Percentiles rank a stretch among this genome's conserved stretches.
These are phyloP conservation scores for Scaeva pyrastri DNA, from an alignment of 2,888 invertebrate genomes.

Conservation along the genomic window DNA sequence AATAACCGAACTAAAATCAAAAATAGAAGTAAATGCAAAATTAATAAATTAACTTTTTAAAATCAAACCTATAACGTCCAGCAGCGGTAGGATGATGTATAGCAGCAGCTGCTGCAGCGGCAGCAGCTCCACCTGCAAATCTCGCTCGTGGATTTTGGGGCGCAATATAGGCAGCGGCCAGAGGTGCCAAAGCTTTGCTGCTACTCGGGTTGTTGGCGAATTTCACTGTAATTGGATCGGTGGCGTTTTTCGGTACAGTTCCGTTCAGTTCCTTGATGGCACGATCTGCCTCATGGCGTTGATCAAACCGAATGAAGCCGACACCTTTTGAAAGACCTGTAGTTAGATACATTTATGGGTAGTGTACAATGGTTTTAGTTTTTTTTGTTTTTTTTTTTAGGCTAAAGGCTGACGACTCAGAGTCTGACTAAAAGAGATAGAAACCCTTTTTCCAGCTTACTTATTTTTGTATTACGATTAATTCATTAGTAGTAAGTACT, in stretches of 20 bases:
- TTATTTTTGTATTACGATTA: constrained; percentile 6
- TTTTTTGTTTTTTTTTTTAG: constrained; percentile 35
- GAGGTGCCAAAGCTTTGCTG: constrained; percentile 91
- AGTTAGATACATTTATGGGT: constrained; percentile 73
- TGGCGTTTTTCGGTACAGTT: constrained; percentile 93
- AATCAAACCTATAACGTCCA: constrained; percentile 82
- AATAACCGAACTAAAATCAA: constrained; percentile 82
- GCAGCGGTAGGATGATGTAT: constrained; percentile 83
- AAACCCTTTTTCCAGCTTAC: constrained; percentile 35
- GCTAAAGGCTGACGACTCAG: constrained; percentile 55
- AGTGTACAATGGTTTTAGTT: constrained; percentile 67
- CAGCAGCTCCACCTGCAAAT: constrained; percentile 89
- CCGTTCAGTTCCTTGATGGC: constrained; percentile 97
- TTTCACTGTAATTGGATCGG: constrained; percentile 96
- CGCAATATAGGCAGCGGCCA: constrained; percentile 93
- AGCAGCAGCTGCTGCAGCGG: constrained; percentile 82
- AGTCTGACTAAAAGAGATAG: constrained; percentile 18
- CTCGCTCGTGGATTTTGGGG: constrained; percentile 89
- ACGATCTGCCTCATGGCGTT: constrained; percentile 95
- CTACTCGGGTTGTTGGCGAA: constrained; percentile 97
- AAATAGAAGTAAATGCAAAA: constrained; percentile 30
- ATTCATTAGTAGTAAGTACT: constrained; percentile 26
- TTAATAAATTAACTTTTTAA: background rate
- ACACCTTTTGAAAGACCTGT: constrained; percentile 96
- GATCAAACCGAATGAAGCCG: constrained; percentile 97